Percentiles rank a stretch among this genome's conserved stretches.
Evolutionary conservation across 2,888 invertebrate species (phyloP).

Genomic region (Nasonia oneida): DNA sequence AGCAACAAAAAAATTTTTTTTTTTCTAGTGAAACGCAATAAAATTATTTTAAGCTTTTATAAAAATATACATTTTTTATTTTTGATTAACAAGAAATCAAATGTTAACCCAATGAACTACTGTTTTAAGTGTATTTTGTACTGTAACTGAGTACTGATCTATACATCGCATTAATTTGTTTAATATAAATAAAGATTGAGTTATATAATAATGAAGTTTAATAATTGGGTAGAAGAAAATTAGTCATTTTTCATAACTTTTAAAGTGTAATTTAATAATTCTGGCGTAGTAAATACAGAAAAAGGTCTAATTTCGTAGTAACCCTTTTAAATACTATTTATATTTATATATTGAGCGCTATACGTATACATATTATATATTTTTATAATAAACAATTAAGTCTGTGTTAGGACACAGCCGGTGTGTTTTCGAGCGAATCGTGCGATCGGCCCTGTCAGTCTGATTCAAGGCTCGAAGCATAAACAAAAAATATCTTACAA

Average conservation of each 20-base stretch:
- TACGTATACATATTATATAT: conserved; percentile 3
- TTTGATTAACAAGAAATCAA: not conserved
- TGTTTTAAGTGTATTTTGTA: not conserved
- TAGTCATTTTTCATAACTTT: not conserved
- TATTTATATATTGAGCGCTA: conserved; percentile 15
- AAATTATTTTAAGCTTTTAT: not conserved
- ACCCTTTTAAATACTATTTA: not conserved
- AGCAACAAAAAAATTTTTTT: not conserved
- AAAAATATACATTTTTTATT: not conserved
- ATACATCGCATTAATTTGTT: not conserved
- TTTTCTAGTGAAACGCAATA: not conserved
- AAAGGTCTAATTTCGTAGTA: not conserved
- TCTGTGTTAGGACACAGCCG: conserved; percentile 16
- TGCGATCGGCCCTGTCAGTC: conserved; percentile 34
- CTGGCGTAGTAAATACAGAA: conserved; percentile 29
- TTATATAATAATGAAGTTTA: not conserved
- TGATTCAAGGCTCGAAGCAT: conserved; percentile 34
- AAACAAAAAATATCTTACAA: conserved; percentile 13
- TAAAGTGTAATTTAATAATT: conserved; percentile 20
- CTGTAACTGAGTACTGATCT: not conserved
- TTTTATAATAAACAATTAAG: conserved; percentile 24
- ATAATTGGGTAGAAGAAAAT: not conserved
- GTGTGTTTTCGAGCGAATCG: conserved; percentile 26
- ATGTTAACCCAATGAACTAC: not conserved
- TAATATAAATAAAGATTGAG: not conserved